phyloP scores from a whole-genome alignment of 2,113 vertebrate species.

The Menura novaehollandiae region DNA sequence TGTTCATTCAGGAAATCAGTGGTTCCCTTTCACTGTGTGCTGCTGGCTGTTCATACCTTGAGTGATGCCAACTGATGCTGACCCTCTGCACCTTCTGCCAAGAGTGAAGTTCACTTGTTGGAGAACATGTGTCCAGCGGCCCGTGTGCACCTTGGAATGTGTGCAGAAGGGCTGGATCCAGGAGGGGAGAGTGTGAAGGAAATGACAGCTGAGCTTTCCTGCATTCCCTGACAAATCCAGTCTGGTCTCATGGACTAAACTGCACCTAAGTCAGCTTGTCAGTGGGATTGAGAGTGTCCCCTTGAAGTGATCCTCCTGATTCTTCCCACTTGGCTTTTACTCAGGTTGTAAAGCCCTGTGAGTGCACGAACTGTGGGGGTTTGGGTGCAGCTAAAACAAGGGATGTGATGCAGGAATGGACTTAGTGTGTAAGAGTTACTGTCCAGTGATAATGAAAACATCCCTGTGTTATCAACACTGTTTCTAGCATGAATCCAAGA shows the following conservation, averaged over 20 bases:
- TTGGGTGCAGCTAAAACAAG: background rate
- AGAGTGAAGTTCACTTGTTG: accelerated
- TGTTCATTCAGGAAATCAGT: background rate
- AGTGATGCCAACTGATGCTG: background rate
- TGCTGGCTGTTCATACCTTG: background rate
- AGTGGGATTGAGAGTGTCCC: background rate
- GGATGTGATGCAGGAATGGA: background rate
- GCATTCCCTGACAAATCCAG: background rate
- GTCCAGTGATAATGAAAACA: background rate
- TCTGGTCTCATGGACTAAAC: background rate
- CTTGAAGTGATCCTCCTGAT: background rate
- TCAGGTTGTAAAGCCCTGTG: background rate
- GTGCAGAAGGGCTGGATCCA: background rate
- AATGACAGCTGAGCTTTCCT: background rate
- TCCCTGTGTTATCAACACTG: accelerated
- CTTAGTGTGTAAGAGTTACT: accelerated
- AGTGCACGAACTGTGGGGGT: accelerated
- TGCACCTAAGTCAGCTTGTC: background rate
- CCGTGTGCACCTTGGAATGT: background rate
- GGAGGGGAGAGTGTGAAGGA: background rate
- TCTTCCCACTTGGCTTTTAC: background rate
- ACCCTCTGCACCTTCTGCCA: background rate
- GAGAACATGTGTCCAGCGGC: background rate
- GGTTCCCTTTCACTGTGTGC: background rate
- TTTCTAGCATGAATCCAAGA: too few species aligned